Evolutionary conservation across 2,888 invertebrate genomes (phyloP).

Genomic region (Drosophila recens): DNA sequence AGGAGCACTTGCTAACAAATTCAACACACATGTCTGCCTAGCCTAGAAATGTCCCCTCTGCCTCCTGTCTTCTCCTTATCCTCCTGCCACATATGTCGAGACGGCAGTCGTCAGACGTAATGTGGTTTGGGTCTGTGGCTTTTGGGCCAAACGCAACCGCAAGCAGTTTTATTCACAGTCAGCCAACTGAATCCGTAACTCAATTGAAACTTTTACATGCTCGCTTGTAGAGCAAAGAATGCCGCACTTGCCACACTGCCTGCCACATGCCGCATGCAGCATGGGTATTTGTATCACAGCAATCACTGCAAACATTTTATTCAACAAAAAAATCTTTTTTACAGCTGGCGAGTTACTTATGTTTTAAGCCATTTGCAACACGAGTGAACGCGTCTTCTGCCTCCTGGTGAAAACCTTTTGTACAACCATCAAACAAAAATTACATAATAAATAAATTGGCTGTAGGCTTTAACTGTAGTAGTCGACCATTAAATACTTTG

Average conservation of each 20-base stretch:
- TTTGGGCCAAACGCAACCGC: conserved; percentile 43
- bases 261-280: neutral
- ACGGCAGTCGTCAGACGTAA: conserved; percentile 20
- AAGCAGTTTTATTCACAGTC: conserved; percentile 66
- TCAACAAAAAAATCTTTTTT: conserved; percentile 45
- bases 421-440: conserved; percentile 4
- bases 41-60: neutral
- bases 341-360: conserved; percentile 25
- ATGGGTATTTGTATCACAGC: conserved; percentile 20
- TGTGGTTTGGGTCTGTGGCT: conserved; percentile 40
- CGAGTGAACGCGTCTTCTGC: neutral
- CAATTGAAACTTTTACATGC: conserved; percentile 66
- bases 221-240: conserved; percentile 21
- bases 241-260: conserved; percentile 11
- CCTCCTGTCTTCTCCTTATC: neutral
- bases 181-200: conserved; percentile 59
- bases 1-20: conserved; percentile 22
- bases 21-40: conserved; percentile 18
- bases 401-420: conserved; percentile 26
- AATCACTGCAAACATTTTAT: conserved; percentile 40
- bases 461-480: neutral
- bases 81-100: conserved; percentile 4
- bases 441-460: conserved; percentile 2
- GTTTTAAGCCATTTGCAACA: conserved; percentile 20
- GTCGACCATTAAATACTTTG: neutral